Evolutionary conservation across 1,140 invertebrate genomes (phyloP), one percentile per base, ranked within the genome.

Genomic region (Drosophila dunni): DNA sequence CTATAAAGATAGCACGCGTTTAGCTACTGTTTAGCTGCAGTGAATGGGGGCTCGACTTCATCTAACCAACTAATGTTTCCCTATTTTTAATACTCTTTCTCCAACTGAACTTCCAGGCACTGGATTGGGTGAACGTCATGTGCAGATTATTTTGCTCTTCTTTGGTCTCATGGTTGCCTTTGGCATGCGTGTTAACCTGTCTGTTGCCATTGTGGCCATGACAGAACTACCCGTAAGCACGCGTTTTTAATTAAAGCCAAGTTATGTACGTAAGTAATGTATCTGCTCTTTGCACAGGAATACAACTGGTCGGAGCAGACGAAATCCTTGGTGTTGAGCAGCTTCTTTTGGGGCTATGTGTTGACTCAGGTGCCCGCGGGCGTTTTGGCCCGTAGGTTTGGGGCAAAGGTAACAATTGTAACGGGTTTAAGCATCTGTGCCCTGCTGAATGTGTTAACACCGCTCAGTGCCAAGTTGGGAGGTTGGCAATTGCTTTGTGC

Each of bases 321-420:
- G 3, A 93, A 95, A 75, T 93, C 93, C 11, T 72, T 94, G 1
- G 93, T 95, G 33, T 77, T 96, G 5, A 94, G 94, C 7, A 94
- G 95, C 3, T 96, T 96, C 80, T 96, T 95, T 78, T 95, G 94
- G 94, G 93, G 94, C 17, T 94, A 94, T 72, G 84, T 94, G 0
- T 29, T 93, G 0, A 94, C 94, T 3, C 91, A 92, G 46, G 93
- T 97, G 2, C 95, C 96, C 0, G 96, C 94, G 0, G 96, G 96
- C 4, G 93, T 95, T 45, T 61, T 96, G n/a, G 94, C 94, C 0
- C 94, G 95, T 66, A 93, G 92, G 7, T 95, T 94, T 48, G 95
- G 96, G 4, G 93, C 94, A 0, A 95, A 95, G 81, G 91, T 92
- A n/a, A 93, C 96, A 7, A 92, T 97, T 0, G 89, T 94, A 1